phyloP scores from a whole-genome alignment of 2,888 invertebrate species.

The Hirtodrosophila histrioides region DNA sequence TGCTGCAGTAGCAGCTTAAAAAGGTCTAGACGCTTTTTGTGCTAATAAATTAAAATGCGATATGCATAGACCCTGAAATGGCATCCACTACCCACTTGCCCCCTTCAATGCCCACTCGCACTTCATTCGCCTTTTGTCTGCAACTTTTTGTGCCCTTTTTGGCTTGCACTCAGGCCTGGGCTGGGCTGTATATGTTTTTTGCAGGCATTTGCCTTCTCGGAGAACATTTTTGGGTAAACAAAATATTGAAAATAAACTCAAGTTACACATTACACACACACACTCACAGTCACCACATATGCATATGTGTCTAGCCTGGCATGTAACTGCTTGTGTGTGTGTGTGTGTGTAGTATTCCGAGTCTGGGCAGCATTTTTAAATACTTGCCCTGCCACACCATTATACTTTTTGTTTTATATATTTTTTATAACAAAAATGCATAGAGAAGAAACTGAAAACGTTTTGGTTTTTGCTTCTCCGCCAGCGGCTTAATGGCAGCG shows the following conservation, averaged over 20 bases:
- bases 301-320: conserved; percentile 55
- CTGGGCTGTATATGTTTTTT: conserved; percentile 33
- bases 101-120: too few species aligned
- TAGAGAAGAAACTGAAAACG: conserved; percentile 42
- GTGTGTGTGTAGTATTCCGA: conserved; percentile 6
- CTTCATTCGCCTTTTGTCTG: conserved; percentile 68
- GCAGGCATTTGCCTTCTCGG: conserved; percentile 21
- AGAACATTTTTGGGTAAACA: conserved; percentile 64
- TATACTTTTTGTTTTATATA: conserved; percentile 32
- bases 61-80: conserved; percentile 66
- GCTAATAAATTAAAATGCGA: conserved; percentile 80
- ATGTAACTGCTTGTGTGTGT: conserved; percentile 48
- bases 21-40: conserved; percentile 78
- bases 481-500: conserved; percentile 61
- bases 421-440: conserved; percentile 50
- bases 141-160: conserved; percentile 48
- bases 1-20: conserved; percentile 67
- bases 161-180: conserved; percentile 30
- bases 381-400: conserved; percentile 71
- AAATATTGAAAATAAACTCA: conserved; percentile 74
- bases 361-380: conserved; percentile 64
- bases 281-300: conserved; percentile 5
- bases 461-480: conserved; percentile 52
- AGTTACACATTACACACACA: conserved; percentile 22
- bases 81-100: conserved; percentile 32